phyloP scores from a whole-genome alignment of 2,113 vertebrate genomes.

The Psophia crepitans region DNA sequence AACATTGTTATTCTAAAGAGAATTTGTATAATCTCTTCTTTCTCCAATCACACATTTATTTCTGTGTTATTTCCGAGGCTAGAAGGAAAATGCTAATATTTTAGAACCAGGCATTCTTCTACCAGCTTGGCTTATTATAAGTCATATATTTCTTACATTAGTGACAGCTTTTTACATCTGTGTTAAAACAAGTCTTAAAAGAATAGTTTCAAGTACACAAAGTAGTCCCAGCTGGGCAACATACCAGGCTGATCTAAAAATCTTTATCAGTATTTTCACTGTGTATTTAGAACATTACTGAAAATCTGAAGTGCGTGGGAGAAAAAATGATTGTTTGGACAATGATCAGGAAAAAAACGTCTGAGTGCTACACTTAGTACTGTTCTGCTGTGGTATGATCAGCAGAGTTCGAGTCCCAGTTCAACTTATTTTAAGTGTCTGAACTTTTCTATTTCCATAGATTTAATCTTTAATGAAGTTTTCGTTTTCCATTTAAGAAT shows the following conservation, averaged over 20 bases:
- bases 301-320: background rate
- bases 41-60: background rate
- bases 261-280: background rate
- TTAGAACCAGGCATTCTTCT: background rate
- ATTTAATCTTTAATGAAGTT: background rate
- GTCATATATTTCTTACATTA: background rate
- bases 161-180: background rate
- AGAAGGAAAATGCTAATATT: background rate
- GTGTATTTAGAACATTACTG: background rate
- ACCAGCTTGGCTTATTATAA: background rate
- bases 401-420: background rate
- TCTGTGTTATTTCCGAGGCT: background rate
- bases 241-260: background rate
- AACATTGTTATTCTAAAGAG: background rate
- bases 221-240: background rate
- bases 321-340: background rate
- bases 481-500: background rate
- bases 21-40: background rate
- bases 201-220: background rate
- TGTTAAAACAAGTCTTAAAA: background rate
- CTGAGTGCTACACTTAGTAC: background rate
- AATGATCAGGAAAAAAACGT: background rate
- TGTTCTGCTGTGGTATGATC: background rate
- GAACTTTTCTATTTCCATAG: background rate
- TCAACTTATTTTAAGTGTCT: background rate